These are phyloP conservation scores for Esox niger DNA, from an alignment of 2,113 vertebrate species.

Conservation along the genomic window DNA sequence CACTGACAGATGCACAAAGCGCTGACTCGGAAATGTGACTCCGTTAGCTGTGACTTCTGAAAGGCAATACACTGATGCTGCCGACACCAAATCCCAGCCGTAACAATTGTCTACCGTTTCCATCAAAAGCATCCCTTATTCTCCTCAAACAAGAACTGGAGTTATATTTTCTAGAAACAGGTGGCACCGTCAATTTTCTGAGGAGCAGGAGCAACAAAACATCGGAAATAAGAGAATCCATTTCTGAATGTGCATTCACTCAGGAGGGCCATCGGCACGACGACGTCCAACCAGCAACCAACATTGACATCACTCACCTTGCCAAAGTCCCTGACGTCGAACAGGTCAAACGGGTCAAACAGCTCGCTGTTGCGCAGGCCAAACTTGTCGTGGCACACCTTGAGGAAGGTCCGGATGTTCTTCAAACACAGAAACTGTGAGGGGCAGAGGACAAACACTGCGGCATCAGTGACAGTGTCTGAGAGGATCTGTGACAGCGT, in stretches of 20 bases:
- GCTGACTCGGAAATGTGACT: slow-evolving; percentile 53
- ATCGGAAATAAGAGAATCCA: no score
- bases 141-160: not conserved
- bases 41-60: slow-evolving; percentile 28
- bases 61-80: slow-evolving; percentile 15
- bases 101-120: no score
- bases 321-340: slow-evolving; percentile 96
- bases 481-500: not conserved
- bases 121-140: slow-evolving; percentile 8
- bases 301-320: slow-evolving; percentile 81
- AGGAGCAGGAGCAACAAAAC: no score
- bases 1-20: slow-evolving; percentile 4
- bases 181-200: no score
- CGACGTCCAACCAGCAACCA: not conserved
- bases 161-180: not conserved
- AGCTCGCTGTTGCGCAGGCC: slow-evolving; percentile 91
- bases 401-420: slow-evolving; percentile 96
- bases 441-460: slow-evolving; percentile 2
- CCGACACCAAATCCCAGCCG: slow-evolving; percentile 12
- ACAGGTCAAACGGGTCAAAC: slow-evolving; percentile 97
- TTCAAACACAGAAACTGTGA: slow-evolving; percentile 93
- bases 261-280: not conserved
- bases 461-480: not conserved
- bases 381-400: slow-evolving; percentile 95
- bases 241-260: no score